phyloP scores from a whole-genome alignment of 2,113 vertebrate genomes.

The Ameiurus melas region DNA sequence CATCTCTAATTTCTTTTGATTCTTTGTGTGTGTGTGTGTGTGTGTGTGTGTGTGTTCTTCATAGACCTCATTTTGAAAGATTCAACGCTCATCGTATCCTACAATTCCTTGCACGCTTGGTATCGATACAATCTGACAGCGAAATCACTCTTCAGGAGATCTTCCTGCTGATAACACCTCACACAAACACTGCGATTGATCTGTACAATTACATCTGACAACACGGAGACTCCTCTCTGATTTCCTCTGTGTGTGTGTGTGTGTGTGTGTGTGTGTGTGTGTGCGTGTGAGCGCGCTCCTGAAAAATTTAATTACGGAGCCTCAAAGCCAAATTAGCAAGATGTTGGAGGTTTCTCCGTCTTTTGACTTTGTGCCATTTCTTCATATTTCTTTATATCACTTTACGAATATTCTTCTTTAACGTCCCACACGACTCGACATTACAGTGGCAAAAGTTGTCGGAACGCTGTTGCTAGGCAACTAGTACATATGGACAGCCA shows the following conservation, averaged over 20 bases:
- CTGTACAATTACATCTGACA: conserved; percentile 39
- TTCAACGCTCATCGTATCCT: not conserved
- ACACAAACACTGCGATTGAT: conserved; percentile 10
- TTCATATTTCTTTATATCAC: not conserved
- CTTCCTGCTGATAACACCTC: not conserved
- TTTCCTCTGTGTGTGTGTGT: not conserved
- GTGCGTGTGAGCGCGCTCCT: not conserved
- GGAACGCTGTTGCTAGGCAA: not conserved
- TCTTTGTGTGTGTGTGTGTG: no score
- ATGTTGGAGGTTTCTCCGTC: not conserved
- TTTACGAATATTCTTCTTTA: not conserved
- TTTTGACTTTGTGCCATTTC: not conserved
- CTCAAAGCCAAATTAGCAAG: not conserved
- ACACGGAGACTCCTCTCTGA: conserved; percentile 9
- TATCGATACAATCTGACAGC: not conserved
- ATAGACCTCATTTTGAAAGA: conserved; percentile 13
- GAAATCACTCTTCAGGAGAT: conserved; percentile 8
- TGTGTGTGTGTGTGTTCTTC: not conserved
- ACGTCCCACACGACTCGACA: no score
- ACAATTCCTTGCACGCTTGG: not conserved
- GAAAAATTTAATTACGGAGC: not conserved
- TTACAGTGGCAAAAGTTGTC: not conserved
- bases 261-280: not conserved
- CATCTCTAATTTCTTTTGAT: not conserved
- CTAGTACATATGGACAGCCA: not conserved